Base-by-base conservation (phyloP, 2,888 invertebrate species). In the Caenorhabditis doughertyi region DNA sequence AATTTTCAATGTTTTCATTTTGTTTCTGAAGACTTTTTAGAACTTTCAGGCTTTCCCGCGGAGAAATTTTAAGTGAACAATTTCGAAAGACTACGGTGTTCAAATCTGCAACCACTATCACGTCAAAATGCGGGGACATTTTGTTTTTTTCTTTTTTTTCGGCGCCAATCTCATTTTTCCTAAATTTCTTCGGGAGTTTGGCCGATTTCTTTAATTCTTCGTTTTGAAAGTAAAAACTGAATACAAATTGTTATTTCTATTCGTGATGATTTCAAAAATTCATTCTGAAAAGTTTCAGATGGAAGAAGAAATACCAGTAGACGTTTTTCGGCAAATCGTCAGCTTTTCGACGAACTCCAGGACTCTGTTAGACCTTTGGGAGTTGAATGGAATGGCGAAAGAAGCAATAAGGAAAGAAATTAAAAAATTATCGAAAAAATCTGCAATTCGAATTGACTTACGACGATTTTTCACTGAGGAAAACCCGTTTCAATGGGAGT, bases 291-390 rank as follows among this genome's bases (percentile, higher is more conserved):
- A 16, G 0, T 74, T 67, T 0, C 74, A 74, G 65, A 76, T 76
- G 76, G 51, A 68, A 1, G 42, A 60, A 2, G 76, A 68, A 51
- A 23, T 76, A 2, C 76, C 76, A 2, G 13, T 60, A n/a, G 76
- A 76, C 51, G 44, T 76, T 27, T 76, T 76, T 49, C 76, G 76
- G 0, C 76, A 42, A 51, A 68, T 76, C 58, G 76, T 60, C 51
- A 27, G 18, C 0, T 67, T 60, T 32, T 76, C 76, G 7, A 60
- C 60, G 11, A 76, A 51, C 42, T 76, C 76, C 1, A 58, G 76
- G 1, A n/a, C 68, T 0, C 9, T 76, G 27, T 25, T 76, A 11
- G 53, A 68, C n/a, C 56, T 76, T n/a, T 68, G 49, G 67, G 27
- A 35, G 2, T 25, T 76, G 8, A 76, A 76, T 21, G 39, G 35